Conservation (phyloP, 2,888 invertebrate species). For the Melinaea marsaeus region DNA sequence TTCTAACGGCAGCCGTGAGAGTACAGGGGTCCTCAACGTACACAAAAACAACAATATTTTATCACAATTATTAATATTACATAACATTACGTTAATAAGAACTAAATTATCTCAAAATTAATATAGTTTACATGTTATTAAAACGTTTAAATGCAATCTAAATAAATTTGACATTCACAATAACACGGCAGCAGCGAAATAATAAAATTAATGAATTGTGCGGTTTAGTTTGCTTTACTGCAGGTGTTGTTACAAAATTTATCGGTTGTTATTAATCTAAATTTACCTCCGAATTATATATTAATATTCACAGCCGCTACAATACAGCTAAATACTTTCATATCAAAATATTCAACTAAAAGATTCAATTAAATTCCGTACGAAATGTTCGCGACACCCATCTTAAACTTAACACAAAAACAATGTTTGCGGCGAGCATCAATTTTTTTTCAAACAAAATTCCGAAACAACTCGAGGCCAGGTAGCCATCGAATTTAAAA, state of each 20-base stretch:
- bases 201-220: constrained; percentile 7
- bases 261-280: constrained; percentile 5
- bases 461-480: constrained; percentile 70
- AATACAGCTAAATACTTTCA: not conserved
- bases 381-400: constrained; percentile 23
- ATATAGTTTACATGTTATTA: too few relatives aligned
- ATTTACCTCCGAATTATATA: constrained; percentile 1
- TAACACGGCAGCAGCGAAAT: constrained; percentile 1
- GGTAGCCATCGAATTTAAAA: constrained; percentile 71
- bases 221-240: constrained; percentile 8
- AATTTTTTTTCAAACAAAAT: constrained; percentile 65
- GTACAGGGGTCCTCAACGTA: constrained; percentile 41
- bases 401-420: constrained; percentile 56
- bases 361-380: too few relatives aligned
- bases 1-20: constrained; percentile 16
- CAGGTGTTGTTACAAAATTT: constrained; percentile 7
- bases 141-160: not conserved
- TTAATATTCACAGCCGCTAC: not conserved
- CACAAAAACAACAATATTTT: too few relatives aligned
- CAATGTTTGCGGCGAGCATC: constrained; percentile 75
- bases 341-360: too few relatives aligned
- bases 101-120: too few relatives aligned
- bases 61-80: too few relatives aligned
- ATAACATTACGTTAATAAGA: too few relatives aligned
- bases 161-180: constrained; percentile 7